phyloP scores from a whole-genome alignment of 2,888 invertebrate species.

The Eupithecia dodoneata region DNA sequence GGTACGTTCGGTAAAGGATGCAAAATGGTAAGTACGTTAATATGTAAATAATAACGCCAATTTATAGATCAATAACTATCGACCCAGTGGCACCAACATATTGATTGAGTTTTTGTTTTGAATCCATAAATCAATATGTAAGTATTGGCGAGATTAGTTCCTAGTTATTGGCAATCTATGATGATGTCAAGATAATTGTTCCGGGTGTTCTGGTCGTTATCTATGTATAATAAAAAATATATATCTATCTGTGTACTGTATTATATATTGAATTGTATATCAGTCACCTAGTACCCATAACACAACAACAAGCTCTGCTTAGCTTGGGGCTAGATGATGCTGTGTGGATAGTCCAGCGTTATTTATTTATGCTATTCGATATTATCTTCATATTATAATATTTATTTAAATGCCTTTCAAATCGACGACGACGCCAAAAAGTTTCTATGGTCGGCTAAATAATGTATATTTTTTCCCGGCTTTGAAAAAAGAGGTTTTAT shows the following conservation, averaged over 20 bases:
- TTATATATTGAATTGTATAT: too few relatives aligned
- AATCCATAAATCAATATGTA: slow-evolving; percentile 29
- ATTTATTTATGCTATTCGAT: background rate
- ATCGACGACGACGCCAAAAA: too few relatives aligned
- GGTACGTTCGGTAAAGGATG: background rate
- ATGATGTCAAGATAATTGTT: background rate
- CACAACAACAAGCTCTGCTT: too few relatives aligned
- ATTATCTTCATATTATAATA: background rate
- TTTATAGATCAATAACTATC: slow-evolving; percentile 5
- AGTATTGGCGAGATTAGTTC: slow-evolving; percentile 28
- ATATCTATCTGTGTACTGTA: too few relatives aligned
- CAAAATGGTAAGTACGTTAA: background rate
- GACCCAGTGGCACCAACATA: slow-evolving; percentile 12
- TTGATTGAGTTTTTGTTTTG: slow-evolving; percentile 33
- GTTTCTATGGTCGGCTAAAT: too few relatives aligned
- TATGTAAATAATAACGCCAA: background rate
- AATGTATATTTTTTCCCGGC: too few relatives aligned
- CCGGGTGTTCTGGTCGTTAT: too few relatives aligned
- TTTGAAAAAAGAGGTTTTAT: background rate
- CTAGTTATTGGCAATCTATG: slow-evolving; percentile 25
- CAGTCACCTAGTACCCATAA: too few relatives aligned
- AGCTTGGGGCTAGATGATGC: too few relatives aligned
- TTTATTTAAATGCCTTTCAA: background rate
- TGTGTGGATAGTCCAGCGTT: too few relatives aligned
- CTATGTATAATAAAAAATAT: too few relatives aligned